Evolutionary conservation across 2,797 vertebrate genomes (phyloP).

Genomic region (Tolypeutes matacus): DNA sequence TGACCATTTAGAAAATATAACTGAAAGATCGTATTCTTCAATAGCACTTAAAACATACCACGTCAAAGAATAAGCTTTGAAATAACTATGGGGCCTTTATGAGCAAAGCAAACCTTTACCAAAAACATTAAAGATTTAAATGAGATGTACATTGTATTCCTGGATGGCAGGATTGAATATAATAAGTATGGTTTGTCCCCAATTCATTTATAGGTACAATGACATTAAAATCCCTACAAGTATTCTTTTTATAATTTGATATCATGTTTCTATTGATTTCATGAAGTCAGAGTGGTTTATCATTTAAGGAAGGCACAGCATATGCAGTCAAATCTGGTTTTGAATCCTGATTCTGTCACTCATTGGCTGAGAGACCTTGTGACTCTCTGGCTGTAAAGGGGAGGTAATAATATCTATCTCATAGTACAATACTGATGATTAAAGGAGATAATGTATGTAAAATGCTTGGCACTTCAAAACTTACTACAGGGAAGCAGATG

Average conservation of each 20-base stretch:
- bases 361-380: not conserved
- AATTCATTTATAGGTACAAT: not conserved
- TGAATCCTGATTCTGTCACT: not conserved
- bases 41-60: not conserved
- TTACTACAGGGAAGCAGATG: no score
- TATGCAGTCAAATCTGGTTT: not conserved
- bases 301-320: not conserved
- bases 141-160: not conserved
- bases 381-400: not conserved
- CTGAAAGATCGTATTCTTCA: not conserved
- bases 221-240: not conserved
- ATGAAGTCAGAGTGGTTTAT: not conserved
- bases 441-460: not conserved
- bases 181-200: not conserved
- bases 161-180: not conserved
- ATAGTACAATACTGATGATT: not conserved
- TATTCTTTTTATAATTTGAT: not conserved
- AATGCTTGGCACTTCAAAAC: no score
- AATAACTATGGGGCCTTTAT: not conserved
- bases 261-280: not conserved
- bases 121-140: not conserved
- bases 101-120: not conserved
- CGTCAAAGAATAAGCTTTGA: not conserved
- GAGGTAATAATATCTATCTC: not conserved
- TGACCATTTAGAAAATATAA: not conserved